Evolutionary conservation across 2,113 vertebrate genomes (phyloP), one percentile per base, ranked within the genome.

Genomic region (Podarcis muralis): DNA sequence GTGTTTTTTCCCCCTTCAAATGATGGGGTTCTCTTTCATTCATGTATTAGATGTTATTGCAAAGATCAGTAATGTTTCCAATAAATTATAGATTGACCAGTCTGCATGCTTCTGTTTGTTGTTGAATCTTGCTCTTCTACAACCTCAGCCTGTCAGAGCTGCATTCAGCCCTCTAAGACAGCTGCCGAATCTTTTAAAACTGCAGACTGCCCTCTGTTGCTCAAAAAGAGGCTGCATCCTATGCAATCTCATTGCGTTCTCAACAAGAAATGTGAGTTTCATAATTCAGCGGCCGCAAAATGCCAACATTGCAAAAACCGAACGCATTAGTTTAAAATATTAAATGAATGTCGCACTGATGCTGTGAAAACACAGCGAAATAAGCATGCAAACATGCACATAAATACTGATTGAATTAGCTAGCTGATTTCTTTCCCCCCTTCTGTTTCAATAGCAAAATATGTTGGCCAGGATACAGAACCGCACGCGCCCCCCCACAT

Each of bases 181-280:
- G 68, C 87, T 88, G 13, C 88, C 82, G 89, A 79, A 80, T 18
- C 92, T 96, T 96, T 92, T 90, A 94, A 97, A 97, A 97, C 96
- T 86, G 75, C 25, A 95, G 96, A 97, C 95, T 95, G 97, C 97
- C 97, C 97, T 97, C 97, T 98, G 93, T 97, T 96, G 97, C 94
- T 89, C 59, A 84, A 93, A 96, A 94, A 95, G 88, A 84, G 30
- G 62, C 53, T 86, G 90, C 22, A 71, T 0, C 48, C 6, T 85
- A 83, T 43, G 35, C 4, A 32, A 27, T 6, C 85, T 91, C 76
- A 79, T 35, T 88, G 13, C 75, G n/a, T 0, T 57, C 15, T 80
- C 37, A 91, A 86, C 59, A 9, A 80, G 87, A 92, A 87, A 72
- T 20, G 12, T 91, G 78, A 84, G 27, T 90, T 89, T 81, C 20